phyloP scores from a whole-genome alignment of 1,140 invertebrate genomes.

The Sitophilus oryzae region DNA sequence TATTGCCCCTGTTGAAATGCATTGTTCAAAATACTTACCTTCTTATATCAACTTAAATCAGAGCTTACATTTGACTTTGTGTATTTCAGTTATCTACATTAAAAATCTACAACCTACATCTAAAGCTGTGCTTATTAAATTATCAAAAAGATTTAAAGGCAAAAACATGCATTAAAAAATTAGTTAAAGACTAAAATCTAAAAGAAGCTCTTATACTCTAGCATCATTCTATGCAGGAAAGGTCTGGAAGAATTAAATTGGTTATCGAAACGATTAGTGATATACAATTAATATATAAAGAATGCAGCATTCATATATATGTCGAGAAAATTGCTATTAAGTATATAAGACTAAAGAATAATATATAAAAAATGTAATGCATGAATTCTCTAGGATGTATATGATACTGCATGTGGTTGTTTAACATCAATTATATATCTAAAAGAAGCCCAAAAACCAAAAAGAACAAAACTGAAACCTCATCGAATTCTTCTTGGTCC shows the following conservation, averaged over 20 bases:
- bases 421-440: constrained; percentile 10
- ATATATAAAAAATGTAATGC: neutral
- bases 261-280: neutral
- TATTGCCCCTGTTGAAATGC: too few relatives aligned
- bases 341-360: neutral
- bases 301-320: constrained; percentile 2
- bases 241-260: neutral
- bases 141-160: too few relatives aligned
- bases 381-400: neutral
- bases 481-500: constrained; percentile 54
- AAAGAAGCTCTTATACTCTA: too few relatives aligned
- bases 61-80: too few relatives aligned
- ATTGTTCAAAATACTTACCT: too few relatives aligned
- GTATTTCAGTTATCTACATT: too few relatives aligned
- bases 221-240: constrained; percentile 1
- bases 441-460: constrained; percentile 11
- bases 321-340: neutral
- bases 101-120: neutral
- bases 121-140: constrained; percentile 4
- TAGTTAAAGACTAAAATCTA: too few relatives aligned
- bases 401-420: constrained; percentile 1
- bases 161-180: too few relatives aligned
- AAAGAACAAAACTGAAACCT: constrained; percentile 44
- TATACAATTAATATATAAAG: neutral
- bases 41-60: too few relatives aligned